Evolutionary conservation across 2,888 invertebrate genomes (phyloP).

Genomic region (Eupithecia pulchellata): DNA sequence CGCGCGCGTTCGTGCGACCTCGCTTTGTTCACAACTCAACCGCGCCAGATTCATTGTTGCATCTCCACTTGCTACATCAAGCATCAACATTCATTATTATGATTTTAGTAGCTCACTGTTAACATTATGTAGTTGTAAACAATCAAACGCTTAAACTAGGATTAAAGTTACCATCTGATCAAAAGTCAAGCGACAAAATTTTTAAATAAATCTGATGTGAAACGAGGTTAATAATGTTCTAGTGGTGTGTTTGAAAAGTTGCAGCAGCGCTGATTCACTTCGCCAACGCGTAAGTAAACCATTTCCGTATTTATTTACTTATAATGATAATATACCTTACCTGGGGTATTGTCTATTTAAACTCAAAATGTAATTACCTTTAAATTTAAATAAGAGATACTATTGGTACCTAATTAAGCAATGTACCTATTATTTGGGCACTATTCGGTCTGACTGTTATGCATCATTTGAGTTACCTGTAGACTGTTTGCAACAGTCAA

Average conservation of each 20-base stretch:
- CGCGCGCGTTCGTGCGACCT: constrained; percentile 59
- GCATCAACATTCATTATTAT: constrained; percentile 34
- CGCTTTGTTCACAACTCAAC: constrained; percentile 64
- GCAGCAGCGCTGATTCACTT: constrained; percentile 57
- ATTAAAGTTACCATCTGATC: background rate
- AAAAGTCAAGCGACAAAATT: background rate
- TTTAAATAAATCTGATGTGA: constrained; percentile 36
- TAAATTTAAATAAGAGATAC: no score
- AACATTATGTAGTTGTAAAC: constrained; percentile 4
- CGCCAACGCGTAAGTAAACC: constrained; percentile 64
- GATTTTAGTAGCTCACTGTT: constrained; percentile 25
- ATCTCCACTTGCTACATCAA: constrained; percentile 32
- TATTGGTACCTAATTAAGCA: no score
- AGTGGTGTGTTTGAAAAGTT: constrained; percentile 56
- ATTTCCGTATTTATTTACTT: constrained; percentile 1
- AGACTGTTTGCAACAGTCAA: no score
- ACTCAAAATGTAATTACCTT: background rate
- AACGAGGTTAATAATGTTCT: constrained; percentile 62
- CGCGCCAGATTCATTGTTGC: constrained; percentile 46
- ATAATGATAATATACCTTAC: background rate
- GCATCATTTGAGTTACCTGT: no score
- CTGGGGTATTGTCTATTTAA: background rate
- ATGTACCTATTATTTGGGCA: no score
- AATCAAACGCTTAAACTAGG: background rate
- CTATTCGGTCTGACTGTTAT: no score